Evolutionary conservation across 2,888 invertebrate genomes (phyloP).

Genomic region (Clivina fossor): DNA sequence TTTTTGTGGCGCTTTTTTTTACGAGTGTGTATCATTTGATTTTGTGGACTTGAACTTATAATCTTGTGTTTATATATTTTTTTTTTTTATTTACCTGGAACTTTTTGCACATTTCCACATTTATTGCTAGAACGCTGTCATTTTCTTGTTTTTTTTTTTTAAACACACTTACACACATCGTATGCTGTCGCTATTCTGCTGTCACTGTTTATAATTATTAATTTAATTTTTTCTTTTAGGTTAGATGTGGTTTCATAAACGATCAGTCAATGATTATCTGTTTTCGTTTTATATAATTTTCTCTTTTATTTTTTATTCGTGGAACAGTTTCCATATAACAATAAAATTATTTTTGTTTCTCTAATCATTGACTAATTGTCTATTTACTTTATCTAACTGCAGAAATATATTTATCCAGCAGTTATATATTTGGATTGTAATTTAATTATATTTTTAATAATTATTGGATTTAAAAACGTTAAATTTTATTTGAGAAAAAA

Average conservation of each 20-base stretch:
- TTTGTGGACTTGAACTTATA: conserved; percentile 12
- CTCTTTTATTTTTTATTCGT: background rate
- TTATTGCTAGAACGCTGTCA: conserved; percentile 26
- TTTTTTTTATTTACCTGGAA: too few species aligned
- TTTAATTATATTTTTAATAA: too few species aligned
- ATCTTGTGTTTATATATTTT: too few species aligned
- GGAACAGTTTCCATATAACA: background rate
- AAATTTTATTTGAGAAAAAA: too few species aligned
- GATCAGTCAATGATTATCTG: background rate
- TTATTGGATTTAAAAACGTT: too few species aligned
- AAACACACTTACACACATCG: conserved; percentile 21
- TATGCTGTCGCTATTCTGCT: conserved; percentile 35
- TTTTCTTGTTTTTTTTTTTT: conserved; percentile 8
- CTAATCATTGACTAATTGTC: background rate
- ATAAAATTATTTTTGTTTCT: background rate
- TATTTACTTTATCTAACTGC: background rate
- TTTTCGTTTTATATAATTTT: background rate
- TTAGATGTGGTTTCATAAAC: background rate
- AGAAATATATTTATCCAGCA: background rate
- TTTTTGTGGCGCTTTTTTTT: conserved; percentile 5
- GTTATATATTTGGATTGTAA: too few species aligned
- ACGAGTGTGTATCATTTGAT: conserved; percentile 2
- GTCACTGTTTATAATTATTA: conserved; percentile 11
- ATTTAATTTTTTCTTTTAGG: conserved; percentile 6
- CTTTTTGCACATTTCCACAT: conserved; percentile 26